Evolutionary conservation across 2,888 invertebrate species (phyloP).

Genomic region (Mesorhabditis belari): DNA sequence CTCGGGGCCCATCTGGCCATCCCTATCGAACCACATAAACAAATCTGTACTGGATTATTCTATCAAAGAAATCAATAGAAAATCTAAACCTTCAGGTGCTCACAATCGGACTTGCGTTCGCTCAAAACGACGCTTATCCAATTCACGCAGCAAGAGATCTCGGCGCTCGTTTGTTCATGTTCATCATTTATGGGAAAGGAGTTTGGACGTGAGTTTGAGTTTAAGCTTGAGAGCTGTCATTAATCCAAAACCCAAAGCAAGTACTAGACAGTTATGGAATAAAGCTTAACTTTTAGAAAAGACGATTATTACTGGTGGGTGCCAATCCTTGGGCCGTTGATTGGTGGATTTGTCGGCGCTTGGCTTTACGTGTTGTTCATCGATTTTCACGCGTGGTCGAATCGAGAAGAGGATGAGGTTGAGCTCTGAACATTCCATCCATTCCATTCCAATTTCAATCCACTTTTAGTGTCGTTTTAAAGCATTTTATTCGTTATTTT

Average conservation of each 20-base stretch:
- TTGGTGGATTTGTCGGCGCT: conserved; percentile 8
- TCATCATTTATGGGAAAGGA: conserved; percentile 3
- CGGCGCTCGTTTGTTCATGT: conserved; percentile 6
- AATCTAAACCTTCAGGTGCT: conserved; percentile 4
- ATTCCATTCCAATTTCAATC: too few species aligned
- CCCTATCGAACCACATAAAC: too few species aligned
- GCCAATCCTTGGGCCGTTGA: conserved; percentile 8
- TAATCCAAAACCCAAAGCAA: neutral
- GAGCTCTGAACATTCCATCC: too few species aligned
- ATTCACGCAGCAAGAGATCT: conserved; percentile 10
- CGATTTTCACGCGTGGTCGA: neutral
- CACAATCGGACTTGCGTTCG: conserved; percentile 9
- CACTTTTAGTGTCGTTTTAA: too few species aligned
- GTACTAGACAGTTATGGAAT: too few species aligned
- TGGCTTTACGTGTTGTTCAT: conserved; percentile 5
- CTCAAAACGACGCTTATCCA: conserved; percentile 7
- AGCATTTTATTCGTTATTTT: too few species aligned
- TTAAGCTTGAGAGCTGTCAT: neutral
- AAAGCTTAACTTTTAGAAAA: neutral
- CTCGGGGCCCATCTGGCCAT: too few species aligned
- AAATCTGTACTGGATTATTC: too few species aligned
- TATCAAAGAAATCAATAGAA: too few species aligned
- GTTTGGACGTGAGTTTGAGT: conserved; percentile 4
- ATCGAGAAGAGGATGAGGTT: neutral
- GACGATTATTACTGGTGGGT: neutral